phyloP scores from a whole-genome alignment of 2,797 vertebrate genomes.

The Bradypus variegatus region DNA sequence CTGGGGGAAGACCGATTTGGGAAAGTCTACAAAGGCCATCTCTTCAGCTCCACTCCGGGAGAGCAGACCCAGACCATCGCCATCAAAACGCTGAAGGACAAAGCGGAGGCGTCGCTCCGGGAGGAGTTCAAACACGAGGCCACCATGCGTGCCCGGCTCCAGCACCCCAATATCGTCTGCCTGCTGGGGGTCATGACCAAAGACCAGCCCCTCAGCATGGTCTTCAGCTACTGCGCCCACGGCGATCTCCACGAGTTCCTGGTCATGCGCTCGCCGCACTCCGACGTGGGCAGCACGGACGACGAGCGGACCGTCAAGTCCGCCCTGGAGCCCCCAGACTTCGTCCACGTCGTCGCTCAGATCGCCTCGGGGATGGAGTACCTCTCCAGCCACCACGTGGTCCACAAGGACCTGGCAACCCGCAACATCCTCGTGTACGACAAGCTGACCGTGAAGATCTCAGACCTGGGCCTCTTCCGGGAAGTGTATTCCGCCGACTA shows the following conservation, averaged over 20 bases:
- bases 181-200: conserved; percentile 90
- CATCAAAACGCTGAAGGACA: conserved; percentile 96
- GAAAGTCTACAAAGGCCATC: conserved; percentile 95
- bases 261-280: conserved; percentile 94
- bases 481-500: conserved; percentile 97
- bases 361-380: conserved; percentile 96
- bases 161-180: conserved; percentile 91
- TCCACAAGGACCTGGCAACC: conserved; percentile 95
- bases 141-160: conserved; percentile 83
- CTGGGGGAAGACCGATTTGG: conserved; percentile 97
- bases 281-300: conserved; percentile 92
- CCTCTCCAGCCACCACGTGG: conserved; percentile 88
- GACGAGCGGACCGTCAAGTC: conserved; percentile 93
- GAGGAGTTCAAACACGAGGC: conserved; percentile 96
- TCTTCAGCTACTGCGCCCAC: conserved; percentile 88
- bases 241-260: conserved; percentile 95
- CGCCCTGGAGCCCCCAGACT: conserved; percentile 89
- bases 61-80: conserved; percentile 92
- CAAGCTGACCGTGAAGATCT: conserved; percentile 91
- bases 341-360: conserved; percentile 90
- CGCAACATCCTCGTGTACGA: conserved; percentile 93
- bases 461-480: conserved; percentile 91
- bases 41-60: conserved; percentile 85
- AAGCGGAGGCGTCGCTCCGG: conserved; percentile 83
- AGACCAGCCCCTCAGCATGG: conserved; percentile 93